Conservation (phyloP, 2,888 invertebrate genomes). For the Agrotis clavis region DNA sequence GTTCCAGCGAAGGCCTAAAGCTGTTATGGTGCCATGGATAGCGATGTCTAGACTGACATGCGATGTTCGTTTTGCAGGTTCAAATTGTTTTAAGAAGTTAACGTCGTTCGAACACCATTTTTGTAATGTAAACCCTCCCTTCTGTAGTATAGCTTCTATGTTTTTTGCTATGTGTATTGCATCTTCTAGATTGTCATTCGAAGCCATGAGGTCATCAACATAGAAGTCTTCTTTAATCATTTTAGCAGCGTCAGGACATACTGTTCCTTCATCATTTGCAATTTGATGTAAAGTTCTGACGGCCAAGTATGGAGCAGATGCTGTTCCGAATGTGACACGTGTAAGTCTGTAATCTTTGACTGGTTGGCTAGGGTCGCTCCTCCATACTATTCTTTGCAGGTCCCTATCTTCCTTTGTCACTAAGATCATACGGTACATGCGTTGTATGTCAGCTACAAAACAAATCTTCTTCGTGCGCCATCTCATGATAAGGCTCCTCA, state of each 20-base stretch:
- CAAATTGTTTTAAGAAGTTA: conserved; percentile 21
- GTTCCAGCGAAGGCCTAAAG: conserved; percentile 24
- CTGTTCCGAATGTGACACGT: conserved; percentile 26
- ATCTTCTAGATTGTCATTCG: conserved; percentile 6
- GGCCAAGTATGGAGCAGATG: conserved; percentile 33
- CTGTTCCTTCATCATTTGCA: conserved; percentile 24
- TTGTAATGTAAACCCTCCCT: conserved; percentile 18
- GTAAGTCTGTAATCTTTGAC: conserved; percentile 25
- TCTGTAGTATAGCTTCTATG: conserved; percentile 15
- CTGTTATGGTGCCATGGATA: conserved; percentile 18
- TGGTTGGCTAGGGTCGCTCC: conserved; percentile 13
- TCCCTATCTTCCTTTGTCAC: conserved; percentile 22
- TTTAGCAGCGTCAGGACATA: conserved; percentile 15
- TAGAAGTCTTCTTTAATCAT: conserved; percentile 24
- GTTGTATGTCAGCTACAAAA: conserved; percentile 20
- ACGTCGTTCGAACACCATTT: conserved; percentile 28
- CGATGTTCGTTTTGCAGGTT: conserved; percentile 12
- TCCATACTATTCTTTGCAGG: conserved; percentile 28
- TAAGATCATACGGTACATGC: conserved; percentile 21
- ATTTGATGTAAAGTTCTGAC: conserved; percentile 23
- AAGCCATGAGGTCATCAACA: conserved; percentile 9
- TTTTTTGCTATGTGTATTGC: conserved; percentile 14
- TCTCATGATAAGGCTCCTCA: conserved; percentile 27
- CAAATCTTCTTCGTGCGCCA: conserved; percentile 22
- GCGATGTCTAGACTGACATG: conserved; percentile 19